Conservation (phyloP, 2,888 invertebrate genomes). For the Nezara viridula region DNA sequence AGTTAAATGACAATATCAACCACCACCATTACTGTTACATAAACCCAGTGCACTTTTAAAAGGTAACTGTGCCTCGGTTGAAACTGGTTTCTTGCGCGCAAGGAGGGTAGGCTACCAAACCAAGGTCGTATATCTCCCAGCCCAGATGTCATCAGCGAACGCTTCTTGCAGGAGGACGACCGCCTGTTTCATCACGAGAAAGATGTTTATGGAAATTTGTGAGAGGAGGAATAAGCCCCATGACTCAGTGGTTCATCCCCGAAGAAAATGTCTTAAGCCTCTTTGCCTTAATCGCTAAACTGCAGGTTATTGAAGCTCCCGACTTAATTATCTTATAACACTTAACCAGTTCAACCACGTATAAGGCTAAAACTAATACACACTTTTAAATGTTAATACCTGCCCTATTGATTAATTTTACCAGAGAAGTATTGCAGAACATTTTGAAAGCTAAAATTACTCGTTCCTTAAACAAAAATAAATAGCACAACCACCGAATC, state of each 20-base stretch:
- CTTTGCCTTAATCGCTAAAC: not conserved
- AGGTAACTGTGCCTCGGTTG: not conserved
- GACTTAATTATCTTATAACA: not conserved
- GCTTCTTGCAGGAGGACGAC: not conserved
- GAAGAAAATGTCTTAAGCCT: not conserved
- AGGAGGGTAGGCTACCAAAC: not conserved
- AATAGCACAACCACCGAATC: not conserved
- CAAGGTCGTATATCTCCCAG: conserved; percentile 15
- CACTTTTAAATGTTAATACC: not conserved
- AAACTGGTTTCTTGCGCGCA: conserved; percentile 25
- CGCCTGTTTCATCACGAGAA: conserved; percentile 12
- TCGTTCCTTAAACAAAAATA: not conserved
- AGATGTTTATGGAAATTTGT: conserved; percentile 42
- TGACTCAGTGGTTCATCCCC: conserved; percentile 10
- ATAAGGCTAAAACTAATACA: not conserved
- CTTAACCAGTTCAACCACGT: not conserved
- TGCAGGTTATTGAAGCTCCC: not conserved
- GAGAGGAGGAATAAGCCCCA: not conserved
- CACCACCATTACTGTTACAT: not conserved
- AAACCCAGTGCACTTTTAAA: conserved; percentile 31
- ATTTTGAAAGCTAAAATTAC: not conserved
- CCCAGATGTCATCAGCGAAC: not conserved
- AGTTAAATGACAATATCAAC: too few relatives aligned
- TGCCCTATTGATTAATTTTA: not conserved
- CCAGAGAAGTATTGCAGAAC: not conserved